A percentile compares a stretch with the other conserved stretches of the same genome.
Evolutionary conservation across 2,888 invertebrate genomes (phyloP).

Genomic region (Drosophila cyrtoloma): DNA sequence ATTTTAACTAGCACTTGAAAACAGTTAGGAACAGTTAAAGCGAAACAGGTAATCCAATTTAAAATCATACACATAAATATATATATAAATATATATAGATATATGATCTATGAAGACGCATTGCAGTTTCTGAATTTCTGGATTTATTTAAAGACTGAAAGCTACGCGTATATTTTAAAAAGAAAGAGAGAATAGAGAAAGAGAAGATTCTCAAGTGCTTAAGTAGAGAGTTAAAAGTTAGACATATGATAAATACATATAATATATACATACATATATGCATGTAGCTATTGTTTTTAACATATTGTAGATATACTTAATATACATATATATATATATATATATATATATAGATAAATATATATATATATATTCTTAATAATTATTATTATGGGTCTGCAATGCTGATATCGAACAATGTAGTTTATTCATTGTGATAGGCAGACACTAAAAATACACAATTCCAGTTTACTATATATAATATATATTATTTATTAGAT

Average conservation of each 20-base stretch:
- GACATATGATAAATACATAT: conserved; percentile 30
- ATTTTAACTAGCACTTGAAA: conserved; percentile 46
- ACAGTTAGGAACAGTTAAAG: conserved; percentile 36
- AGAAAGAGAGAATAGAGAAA: neutral
- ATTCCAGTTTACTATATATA: conserved; percentile 50
- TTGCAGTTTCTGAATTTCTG: conserved; percentile 54
- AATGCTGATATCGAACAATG: conserved; percentile 51
- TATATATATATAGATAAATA: conserved; percentile 19
- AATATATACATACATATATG: conserved; percentile 44
- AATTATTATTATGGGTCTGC: conserved; percentile 38
- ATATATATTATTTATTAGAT: conserved; percentile 16
- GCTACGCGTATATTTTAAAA: conserved; percentile 65
- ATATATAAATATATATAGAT: conserved; percentile 18
- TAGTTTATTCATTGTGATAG: conserved; percentile 76
- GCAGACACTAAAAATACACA: conserved; percentile 59
- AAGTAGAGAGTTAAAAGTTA: conserved; percentile 33
- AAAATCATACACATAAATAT: neutral
- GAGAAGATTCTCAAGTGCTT: conserved; percentile 55
- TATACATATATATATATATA: conserved; percentile 26
- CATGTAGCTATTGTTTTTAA: conserved; percentile 73
- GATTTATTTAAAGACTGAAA: conserved; percentile 76
- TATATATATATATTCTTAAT: conserved; percentile 32
- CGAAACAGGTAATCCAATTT: conserved; percentile 13
- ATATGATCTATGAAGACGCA: conserved; percentile 36
- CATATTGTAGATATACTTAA: conserved; percentile 43